phyloP scores from a whole-genome alignment of 2,113 vertebrate species.

The Marmota flaviventris region DNA sequence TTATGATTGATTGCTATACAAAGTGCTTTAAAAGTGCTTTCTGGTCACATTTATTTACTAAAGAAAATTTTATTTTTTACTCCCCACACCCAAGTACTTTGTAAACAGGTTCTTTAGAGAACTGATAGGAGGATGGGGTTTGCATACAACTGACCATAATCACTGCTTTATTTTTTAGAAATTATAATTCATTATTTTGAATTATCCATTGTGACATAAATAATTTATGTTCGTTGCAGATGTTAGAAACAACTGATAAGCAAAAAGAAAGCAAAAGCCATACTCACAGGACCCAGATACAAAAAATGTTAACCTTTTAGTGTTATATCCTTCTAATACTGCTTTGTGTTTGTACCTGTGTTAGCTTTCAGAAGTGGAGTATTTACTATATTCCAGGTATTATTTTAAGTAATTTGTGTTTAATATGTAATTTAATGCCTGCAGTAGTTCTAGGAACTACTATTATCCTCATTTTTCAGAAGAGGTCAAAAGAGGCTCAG shows the following conservation, averaged over 20 bases:
- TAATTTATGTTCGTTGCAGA: background rate
- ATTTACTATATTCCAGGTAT: conserved; percentile 12
- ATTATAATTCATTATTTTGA: background rate
- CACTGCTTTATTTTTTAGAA: background rate
- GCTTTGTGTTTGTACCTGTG: background rate
- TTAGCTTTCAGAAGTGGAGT: background rate
- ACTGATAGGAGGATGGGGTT: background rate
- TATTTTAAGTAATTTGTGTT: conserved; percentile 41
- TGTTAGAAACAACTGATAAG: conserved; percentile 43
- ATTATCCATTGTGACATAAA: background rate
- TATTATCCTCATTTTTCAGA: background rate
- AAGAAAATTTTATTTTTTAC: conserved; percentile 57
- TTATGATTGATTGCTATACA: background rate
- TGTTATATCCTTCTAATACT: background rate
- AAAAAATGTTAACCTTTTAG: conserved; percentile 7
- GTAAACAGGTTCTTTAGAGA: background rate
- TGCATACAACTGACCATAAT: conserved; percentile 13
- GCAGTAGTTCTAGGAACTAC: conserved; percentile 31
- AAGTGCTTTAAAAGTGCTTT: background rate
- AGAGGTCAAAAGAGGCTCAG: background rate
- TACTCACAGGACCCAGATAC: background rate
- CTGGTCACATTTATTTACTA: conserved; percentile 7
- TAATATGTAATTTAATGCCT: conserved; percentile 1
- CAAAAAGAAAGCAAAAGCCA: background rate
- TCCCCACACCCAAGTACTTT: background rate